Conservation (phyloP, 2,888 invertebrate species). For the Zygogramma bicolorata region DNA sequence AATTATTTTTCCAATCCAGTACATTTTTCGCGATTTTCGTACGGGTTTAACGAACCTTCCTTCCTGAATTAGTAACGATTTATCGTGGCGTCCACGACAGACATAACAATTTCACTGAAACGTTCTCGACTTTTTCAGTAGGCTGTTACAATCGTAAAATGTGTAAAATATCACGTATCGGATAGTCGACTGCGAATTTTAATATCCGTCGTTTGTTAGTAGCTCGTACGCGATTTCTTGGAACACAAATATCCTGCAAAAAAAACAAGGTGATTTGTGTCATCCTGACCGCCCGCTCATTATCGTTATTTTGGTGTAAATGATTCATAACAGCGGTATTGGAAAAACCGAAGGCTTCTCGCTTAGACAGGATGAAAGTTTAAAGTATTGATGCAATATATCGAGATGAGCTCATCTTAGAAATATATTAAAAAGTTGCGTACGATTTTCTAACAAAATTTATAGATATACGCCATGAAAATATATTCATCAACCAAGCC, state of each 20-base stretch:
- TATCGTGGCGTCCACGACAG: background rate
- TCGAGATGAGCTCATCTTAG: too few relatives aligned
- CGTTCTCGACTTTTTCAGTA: background rate
- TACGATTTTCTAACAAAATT: too few relatives aligned
- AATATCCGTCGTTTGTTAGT: background rate
- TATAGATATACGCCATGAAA: too few relatives aligned
- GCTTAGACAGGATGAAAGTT: too few relatives aligned
- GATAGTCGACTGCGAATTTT: background rate
- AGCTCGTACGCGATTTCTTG: background rate
- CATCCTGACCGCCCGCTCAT: background rate
- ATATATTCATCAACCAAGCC: too few relatives aligned
- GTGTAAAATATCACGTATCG: constrained; percentile 20
- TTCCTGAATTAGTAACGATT: background rate
- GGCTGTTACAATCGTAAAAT: constrained; percentile 22
- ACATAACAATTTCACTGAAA: constrained; percentile 16
- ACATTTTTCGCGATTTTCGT: background rate
- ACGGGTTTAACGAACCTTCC: background rate
- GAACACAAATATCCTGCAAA: background rate
- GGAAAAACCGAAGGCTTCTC: too few relatives aligned
- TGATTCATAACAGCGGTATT: too few relatives aligned
- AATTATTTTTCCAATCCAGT: background rate
- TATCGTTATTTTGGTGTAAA: too few relatives aligned
- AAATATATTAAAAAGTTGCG: too few relatives aligned
- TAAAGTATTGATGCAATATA: too few relatives aligned
- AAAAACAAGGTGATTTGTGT: background rate